phyloP scores from a whole-genome alignment of 1,140 invertebrate genomes.

The Scaptomyza pallida region DNA sequence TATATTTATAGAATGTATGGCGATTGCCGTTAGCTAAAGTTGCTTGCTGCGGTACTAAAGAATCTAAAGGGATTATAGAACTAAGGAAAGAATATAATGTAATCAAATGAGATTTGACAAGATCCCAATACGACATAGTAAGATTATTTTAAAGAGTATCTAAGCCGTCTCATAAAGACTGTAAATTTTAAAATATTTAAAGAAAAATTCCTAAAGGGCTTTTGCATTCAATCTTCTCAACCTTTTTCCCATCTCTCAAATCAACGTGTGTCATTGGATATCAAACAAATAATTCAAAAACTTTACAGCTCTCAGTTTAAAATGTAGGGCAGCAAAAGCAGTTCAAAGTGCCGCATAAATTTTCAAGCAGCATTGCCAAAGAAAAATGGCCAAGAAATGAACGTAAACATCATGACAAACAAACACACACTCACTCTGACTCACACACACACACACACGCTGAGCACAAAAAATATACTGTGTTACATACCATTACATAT shows the following conservation, averaged over 20 bases:
- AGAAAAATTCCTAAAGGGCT: too few species aligned
- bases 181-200: too few species aligned
- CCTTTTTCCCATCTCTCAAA: too few species aligned
- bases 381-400: constrained; percentile 68
- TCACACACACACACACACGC: constrained; percentile 4
- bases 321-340: constrained; percentile 46
- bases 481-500: constrained; percentile 64
- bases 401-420: constrained; percentile 75
- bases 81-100: too few species aligned
- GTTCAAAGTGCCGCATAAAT: constrained; percentile 40
- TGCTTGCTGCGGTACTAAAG: constrained; percentile 24
- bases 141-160: too few species aligned
- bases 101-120: too few species aligned
- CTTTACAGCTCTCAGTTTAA: not conserved
- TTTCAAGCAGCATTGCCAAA: constrained; percentile 31
- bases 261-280: not conserved
- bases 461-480: not conserved
- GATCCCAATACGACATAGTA: too few species aligned
- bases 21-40: constrained; percentile 40
- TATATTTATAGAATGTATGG: constrained; percentile 3
- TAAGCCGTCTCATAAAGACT: too few species aligned
- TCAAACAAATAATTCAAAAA: not conserved
- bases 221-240: too few species aligned
- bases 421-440: constrained; percentile 47
- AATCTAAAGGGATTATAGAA: constrained; percentile 1